Evolutionary conservation across 2,113 vertebrate genomes (phyloP).

Genomic region (Mus spicilegus): DNA sequence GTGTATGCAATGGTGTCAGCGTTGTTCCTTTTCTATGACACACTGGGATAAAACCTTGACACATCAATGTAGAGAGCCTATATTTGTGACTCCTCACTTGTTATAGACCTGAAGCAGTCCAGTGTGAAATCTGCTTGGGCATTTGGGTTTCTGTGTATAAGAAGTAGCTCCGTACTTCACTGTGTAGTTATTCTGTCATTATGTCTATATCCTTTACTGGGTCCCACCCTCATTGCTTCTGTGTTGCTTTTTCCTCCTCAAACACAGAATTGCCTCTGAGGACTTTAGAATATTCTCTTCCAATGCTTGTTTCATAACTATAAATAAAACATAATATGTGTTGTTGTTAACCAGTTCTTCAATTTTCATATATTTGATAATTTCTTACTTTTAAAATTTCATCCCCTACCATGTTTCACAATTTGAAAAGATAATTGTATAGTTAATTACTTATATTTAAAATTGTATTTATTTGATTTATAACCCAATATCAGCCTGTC

Average conservation of each 20-base stretch:
- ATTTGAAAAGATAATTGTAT: not conserved
- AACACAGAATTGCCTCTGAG: not conserved
- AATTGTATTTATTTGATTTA: no score
- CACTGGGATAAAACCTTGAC: no score
- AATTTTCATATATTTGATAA: not conserved
- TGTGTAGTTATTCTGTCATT: not conserved
- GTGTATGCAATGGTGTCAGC: no score
- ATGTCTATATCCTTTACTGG: not conserved
- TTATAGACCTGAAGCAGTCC: no score
- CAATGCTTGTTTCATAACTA: not conserved
- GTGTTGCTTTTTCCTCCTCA: not conserved
- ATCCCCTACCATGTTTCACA: not conserved
- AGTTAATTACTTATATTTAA: no score
- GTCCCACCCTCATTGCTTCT: no score
- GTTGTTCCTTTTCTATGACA: no score
- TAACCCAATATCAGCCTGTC: no score
- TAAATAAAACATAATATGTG: not conserved
- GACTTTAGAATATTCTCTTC: no score
- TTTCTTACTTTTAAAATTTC: not conserved
- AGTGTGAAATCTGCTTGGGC: fast-evolving
- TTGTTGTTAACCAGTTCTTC: not conserved
- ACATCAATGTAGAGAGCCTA: not conserved
- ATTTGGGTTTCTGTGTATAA: not conserved
- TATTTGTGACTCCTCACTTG: not conserved
- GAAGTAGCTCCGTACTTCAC: not conserved